Conservation (phyloP, 35 echinoderm and acorn worm genomes). For the Hemicentrotus pulcherrimus region DNA sequence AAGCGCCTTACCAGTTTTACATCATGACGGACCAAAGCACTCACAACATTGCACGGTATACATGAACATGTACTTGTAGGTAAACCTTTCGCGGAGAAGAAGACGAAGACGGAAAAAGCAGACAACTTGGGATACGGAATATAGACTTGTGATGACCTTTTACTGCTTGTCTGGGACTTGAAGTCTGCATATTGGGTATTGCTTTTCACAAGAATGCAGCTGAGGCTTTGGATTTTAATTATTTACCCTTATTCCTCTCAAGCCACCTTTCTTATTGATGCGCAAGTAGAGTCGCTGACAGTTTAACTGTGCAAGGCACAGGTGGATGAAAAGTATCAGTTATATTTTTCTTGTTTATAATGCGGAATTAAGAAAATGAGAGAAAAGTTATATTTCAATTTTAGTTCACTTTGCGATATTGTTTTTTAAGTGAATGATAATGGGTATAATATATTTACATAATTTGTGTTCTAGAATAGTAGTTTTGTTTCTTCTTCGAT, state of each 20-base stretch:
- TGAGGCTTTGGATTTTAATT: not conserved
- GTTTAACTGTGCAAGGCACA: not conserved
- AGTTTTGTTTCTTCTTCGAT: too few species aligned
- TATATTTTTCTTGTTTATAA: not conserved
- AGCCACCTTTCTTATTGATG: not conserved
- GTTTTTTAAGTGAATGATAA: too few species aligned
- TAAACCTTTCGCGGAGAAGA: not conserved
- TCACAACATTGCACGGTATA: not conserved
- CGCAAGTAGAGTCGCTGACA: not conserved
- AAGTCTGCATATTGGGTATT: not conserved
- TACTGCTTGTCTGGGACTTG: not conserved
- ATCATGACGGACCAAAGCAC: too few species aligned
- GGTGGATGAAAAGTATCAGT: not conserved
- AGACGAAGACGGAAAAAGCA: not conserved
- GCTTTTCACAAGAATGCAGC: slow-evolving; percentile 3
- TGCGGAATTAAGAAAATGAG: too few species aligned
- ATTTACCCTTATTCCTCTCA: not conserved
- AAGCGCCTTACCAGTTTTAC: too few species aligned
- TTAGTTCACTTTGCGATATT: too few species aligned
- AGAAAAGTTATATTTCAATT: too few species aligned
- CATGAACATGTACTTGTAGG: not conserved
- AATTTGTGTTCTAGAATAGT: too few species aligned
- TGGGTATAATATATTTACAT: too few species aligned
- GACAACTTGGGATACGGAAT: not conserved
- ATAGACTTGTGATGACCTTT: not conserved